Conservation (phyloP, 2,888 invertebrate genomes). For the Chymomyza fuscimana region DNA sequence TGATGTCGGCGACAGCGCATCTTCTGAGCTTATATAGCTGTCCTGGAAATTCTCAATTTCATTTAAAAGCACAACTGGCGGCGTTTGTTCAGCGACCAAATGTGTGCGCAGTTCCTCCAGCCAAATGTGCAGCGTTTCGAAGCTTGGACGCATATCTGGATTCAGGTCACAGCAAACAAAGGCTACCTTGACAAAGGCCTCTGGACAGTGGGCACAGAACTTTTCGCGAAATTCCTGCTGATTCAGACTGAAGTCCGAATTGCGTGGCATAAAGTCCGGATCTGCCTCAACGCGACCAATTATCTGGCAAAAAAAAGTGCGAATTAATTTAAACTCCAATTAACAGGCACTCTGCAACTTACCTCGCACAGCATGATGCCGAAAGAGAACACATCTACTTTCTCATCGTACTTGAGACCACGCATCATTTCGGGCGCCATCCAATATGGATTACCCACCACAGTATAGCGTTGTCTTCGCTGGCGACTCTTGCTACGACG, state of each 20-base stretch:
- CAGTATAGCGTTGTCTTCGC: slow-evolving; percentile 93
- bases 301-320: slow-evolving; percentile 82
- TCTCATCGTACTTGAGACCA: slow-evolving; percentile 96
- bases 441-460: slow-evolving; percentile 98
- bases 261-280: slow-evolving; percentile 94
- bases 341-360: slow-evolving; percentile 41
- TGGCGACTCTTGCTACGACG: slow-evolving; percentile 83
- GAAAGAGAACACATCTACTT: slow-evolving; percentile 97
- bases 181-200: slow-evolving; percentile 92
- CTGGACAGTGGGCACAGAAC: slow-evolving; percentile 90
- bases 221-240: slow-evolving; percentile 91
- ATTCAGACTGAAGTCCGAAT: slow-evolving; percentile 95
- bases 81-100: slow-evolving; percentile 84
- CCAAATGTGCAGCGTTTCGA: slow-evolving; percentile 95
- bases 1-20: slow-evolving; percentile 77
- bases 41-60: slow-evolving; percentile 87
- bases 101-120: slow-evolving; percentile 89
- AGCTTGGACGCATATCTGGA: slow-evolving; percentile 93
- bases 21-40: slow-evolving; percentile 78
- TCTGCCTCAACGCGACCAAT: slow-evolving; percentile 97
- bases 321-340: neutral
- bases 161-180: slow-evolving; percentile 94
- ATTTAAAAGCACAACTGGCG: slow-evolving; percentile 84
- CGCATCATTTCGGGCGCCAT: slow-evolving; percentile 99
- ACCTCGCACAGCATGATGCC: slow-evolving; percentile 97